Percentiles rank a stretch among this genome's conserved stretches.
These are phyloP conservation scores for Agriotes lineatus DNA, from an alignment of 2,888 invertebrate genomes.

Conservation along the genomic window DNA sequence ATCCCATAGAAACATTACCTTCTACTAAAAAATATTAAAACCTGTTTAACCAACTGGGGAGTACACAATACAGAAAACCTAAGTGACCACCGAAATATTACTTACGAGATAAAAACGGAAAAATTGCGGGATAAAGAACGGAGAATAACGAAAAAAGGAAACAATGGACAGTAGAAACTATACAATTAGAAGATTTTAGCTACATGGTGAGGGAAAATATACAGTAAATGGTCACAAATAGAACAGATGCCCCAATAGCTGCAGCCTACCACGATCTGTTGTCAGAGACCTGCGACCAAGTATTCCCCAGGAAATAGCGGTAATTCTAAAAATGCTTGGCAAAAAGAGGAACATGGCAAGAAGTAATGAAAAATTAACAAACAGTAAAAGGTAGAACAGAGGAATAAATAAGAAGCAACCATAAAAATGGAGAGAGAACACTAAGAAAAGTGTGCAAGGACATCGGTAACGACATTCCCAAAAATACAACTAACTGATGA, in stretches of 20 bases:
- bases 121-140: background rate
- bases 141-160: background rate
- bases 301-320: background rate
- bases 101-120: background rate
- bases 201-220: too few relatives aligned
- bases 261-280: background rate
- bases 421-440: background rate
- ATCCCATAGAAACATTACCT: too few relatives aligned
- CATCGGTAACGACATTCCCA: background rate
- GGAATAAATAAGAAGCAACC: background rate
- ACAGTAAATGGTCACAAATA: background rate
- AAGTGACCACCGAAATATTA: background rate
- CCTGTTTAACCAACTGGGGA: background rate
- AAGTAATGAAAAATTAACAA: background rate
- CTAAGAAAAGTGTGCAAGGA: background rate
- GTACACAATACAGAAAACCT: background rate
- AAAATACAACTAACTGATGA: background rate
- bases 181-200: background rate
- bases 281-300: background rate
- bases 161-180: background rate
- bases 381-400: background rate
- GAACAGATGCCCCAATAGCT: background rate
- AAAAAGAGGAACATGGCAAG: background rate
- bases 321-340: background rate
- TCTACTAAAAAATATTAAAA: background rate